phyloP scores from a whole-genome alignment of 1,140 invertebrate species.

The Tetramorium simillimum region DNA sequence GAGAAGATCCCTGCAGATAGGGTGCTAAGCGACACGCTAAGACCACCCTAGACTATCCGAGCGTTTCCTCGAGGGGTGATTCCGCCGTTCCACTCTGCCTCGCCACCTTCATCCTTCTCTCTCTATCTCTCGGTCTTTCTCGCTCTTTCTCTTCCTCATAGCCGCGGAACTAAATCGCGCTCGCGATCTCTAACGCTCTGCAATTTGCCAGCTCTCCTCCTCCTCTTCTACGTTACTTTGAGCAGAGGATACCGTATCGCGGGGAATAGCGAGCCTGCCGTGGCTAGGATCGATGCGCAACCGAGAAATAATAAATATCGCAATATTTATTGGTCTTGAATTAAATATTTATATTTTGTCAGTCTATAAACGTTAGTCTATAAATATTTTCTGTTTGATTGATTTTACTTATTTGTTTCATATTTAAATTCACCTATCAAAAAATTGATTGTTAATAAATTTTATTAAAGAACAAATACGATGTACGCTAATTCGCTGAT shows the following conservation, averaged over 20 bases:
- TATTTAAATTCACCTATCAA: background rate
- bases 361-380: background rate
- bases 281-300: conserved; percentile 21
- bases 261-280: conserved; percentile 1
- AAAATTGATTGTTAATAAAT: background rate
- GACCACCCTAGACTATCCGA: conserved; percentile 76
- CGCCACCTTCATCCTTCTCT: conserved; percentile 59
- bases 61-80: conserved; percentile 74
- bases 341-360: background rate
- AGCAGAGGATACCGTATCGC: conserved; percentile 53
- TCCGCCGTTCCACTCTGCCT: conserved; percentile 55
- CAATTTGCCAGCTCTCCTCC: conserved; percentile 78
- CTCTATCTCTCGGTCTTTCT: conserved; percentile 14
- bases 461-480: background rate
- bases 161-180: conserved; percentile 71
- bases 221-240: conserved; percentile 33
- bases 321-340: background rate
- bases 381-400: background rate
- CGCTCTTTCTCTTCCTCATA: conserved; percentile 28
- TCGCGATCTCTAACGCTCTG: conserved; percentile 77
- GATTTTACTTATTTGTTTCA: background rate
- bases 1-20: conserved; percentile 84
- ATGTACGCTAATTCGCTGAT: background rate
- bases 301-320: background rate
- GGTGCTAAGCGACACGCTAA: conserved; percentile 86